Evolutionary conservation across 64 coral and sea anemone species (phyloP), one percentile per base, ranked within the genome.

Genomic region (Montipora sp.): DNA sequence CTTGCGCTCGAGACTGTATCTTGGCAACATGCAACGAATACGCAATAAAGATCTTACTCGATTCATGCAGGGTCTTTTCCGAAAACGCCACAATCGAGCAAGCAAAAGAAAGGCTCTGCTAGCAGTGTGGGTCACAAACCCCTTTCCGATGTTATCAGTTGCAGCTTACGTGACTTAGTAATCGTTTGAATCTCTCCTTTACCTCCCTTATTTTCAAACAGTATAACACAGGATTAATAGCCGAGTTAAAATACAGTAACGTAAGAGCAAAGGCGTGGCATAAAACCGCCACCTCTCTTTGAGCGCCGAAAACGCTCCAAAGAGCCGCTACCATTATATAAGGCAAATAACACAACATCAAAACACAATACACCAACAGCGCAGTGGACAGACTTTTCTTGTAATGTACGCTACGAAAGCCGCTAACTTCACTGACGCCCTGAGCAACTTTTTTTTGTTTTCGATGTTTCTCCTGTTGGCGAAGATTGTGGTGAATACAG

Each of bases 251-350:
- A 23, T 85, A 51, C 3, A 85, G 65, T 46, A 85, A 47, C 4
- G 61, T 72, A 20, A 85, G 7, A 11, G 65, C 20, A n/a, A 48
- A 85, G 20, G 82, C 61, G n/a, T 85, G 82, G 8, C 61, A 18
- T 15, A 85, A 18, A 18, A 85, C 71, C 8, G 36, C 36, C 3
- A 85, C 47, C 45, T 11, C 63, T 51, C 48, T 65, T 11, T 8
- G 48, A 44, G 63, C 65, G 5, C 82, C 63, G 65, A 47, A 72
- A 85, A 85, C 46, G 7, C 63, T 65, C 82, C 82, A 85, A 50
- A 85, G 82, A 3, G 63, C 82, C 1, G 82, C 82, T 13, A 85
- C 82, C 48, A 85, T 71, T 63, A 85, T 72, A 43, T 85, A 85
- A 19, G 82, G 82, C 15, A 85, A 15, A 70, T 43, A 85, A 5